Percentiles rank a stretch among this genome's conserved stretches.
phyloP scores from a whole-genome alignment of 2,797 vertebrate genomes.

The Eleutherodactylus coqui region DNA sequence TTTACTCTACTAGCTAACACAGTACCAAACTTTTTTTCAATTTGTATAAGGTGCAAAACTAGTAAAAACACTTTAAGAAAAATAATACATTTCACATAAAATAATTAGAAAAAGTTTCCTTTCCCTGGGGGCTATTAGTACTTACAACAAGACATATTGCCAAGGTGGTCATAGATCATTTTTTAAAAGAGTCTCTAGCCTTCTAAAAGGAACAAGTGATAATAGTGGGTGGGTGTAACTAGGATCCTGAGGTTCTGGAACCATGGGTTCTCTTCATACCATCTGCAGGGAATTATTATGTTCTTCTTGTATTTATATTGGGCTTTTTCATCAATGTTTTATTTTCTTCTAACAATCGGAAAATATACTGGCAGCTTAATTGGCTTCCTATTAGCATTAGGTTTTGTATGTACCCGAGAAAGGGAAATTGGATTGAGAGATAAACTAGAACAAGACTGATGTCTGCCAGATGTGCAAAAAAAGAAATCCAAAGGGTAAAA shows the following conservation, averaged over 20 bases:
- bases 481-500: not conserved
- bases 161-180: not conserved
- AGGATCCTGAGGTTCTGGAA: not conserved
- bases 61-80: no score
- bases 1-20: no score
- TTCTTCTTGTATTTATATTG: not conserved
- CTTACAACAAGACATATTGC: no score
- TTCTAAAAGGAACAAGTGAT: not conserved
- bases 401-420: conserved; percentile 8
- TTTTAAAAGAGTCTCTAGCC: no score
- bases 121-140: no score
- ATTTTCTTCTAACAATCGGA: conserved; percentile 4
- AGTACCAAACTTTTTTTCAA: no score
- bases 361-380: conserved; percentile 20
- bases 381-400: conserved; percentile 16
- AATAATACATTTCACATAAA: no score
- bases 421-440: conserved; percentile 3
- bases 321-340: not conserved
- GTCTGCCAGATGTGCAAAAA: conserved; percentile 26
- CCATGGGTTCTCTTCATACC: not conserved
- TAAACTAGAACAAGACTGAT: conserved; percentile 3
- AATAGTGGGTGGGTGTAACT: not conserved
- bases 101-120: no score
- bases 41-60: no score
- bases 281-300: not conserved